Evolutionary conservation across 1,140 invertebrate species (phyloP), one percentile per base, ranked within the genome.

Genomic region (Drosophila guanche): DNA sequence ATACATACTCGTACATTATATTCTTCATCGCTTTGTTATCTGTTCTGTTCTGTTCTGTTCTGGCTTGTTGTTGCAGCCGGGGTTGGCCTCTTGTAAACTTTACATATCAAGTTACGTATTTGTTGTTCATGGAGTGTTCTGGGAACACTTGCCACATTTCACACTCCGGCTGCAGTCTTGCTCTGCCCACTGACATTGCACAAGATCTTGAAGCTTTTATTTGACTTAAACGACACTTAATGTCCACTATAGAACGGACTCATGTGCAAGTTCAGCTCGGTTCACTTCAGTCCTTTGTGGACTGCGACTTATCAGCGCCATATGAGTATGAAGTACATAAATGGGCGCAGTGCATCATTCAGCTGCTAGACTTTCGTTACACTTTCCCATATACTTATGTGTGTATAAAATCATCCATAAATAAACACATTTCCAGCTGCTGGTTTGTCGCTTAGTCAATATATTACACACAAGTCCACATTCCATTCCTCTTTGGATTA

Each of bases 1-100:
- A 27, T 12, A 20, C 16, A 37, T 33, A 33, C 29, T 33, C 5
- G 16, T 20, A 27, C 14, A 40, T 20, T 41, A 51, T 48, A 52
- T 48, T 23, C 29, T 46, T 51, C 60, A 40, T 53, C 45, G 63
- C 77, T 80, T 73, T 86, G 77, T 85, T 80, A 86, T 86, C 80
- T 63, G 69, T 60, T 47, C 12, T 12, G 23, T 60, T 47, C 12
- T 12, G 23, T 37, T 27, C 27, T 43, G 8, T 1, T 12, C 29
- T 45, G 23, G 7, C 53, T 14, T 46, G 58, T n/a, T 43, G 10
- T 51, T 54, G 54, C 42, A 7, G 46, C 48, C 48, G 66, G 40
- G 33, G 37, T 59, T 85, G 78, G 77, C 77, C 81, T 86, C 81
- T 85, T 70, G 65, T 86, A 86, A 85, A 86, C 81, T 86, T 77